These are phyloP conservation scores for Dendrocincla tyrannina DNA, from an alignment of 2,797 vertebrate genomes.

Conservation along the genomic window DNA sequence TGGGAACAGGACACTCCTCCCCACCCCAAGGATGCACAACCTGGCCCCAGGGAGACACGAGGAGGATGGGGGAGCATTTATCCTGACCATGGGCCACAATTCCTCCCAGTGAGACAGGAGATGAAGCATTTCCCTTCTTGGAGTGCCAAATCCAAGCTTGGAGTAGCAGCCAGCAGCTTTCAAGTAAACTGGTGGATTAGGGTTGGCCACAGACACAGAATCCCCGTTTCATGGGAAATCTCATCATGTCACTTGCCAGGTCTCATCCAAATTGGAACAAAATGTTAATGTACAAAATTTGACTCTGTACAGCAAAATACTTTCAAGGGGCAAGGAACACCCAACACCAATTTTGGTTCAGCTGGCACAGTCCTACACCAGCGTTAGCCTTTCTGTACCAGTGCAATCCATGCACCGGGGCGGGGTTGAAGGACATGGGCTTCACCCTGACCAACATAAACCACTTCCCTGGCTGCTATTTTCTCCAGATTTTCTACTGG, in stretches of 20 bases:
- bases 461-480: not conserved
- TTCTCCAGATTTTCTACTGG: not conserved
- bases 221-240: not conserved
- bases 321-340: not conserved
- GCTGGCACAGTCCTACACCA: not conserved
- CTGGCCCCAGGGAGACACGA: rapidly evolving
- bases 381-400: rapidly evolving
- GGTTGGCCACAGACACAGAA: not conserved
- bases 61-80: rapidly evolving
- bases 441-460: not conserved
- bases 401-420: not conserved
- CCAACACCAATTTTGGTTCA: not conserved
- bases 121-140: not conserved
- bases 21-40: not conserved
- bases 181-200: not conserved
- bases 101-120: rapidly evolving
- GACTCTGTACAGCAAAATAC: not conserved
- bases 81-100: not conserved
- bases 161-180: not conserved
- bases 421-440: not conserved
- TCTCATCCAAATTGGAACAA: not conserved
- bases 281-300: not conserved
- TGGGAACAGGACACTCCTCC: not conserved
- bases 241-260: not conserved
- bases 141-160: not conserved